Evolutionary conservation across 2,888 invertebrate species (phyloP), one percentile per base, ranked within the genome.

Genomic region (Keiferia lycopersicella): DNA sequence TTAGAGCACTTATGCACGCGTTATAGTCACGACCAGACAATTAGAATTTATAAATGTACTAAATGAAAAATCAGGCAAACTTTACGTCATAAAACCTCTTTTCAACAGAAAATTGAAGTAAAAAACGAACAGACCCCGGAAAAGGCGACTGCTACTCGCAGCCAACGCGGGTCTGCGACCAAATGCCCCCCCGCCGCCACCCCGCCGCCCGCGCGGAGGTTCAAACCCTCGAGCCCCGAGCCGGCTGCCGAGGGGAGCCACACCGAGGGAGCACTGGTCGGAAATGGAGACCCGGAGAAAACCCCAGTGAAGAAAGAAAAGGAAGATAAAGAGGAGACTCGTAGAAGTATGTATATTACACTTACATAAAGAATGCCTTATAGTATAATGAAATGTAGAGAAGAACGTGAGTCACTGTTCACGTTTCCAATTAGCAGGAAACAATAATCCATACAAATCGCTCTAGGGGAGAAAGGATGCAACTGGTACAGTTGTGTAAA

Each of bases 91-190:
- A 18, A 20, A 2, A 50, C 12, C 12, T 22, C 12, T 22, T 51
- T n/a, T 16, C 30, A 57, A 48, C 77, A 93, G 93, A 93, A 93
- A 77, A 84, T 92, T 63, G 92, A 93, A 75, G 82, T 88, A 22
- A 92, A 92, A 74, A 73, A 71, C 4, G 91, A 91, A 30, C 83
- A 83, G 66, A 91, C 91, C 0, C 91, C 91, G 0, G 92, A 92
- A 68, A 88, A 91, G 70, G 78, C 80, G 4, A 80, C 69, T 64
- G 72, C 80, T 0, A 70, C 75, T 72, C 82, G 86, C 10, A 79
- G 85, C 6, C 82, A 34, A 10, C 34, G 34, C 34, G 34, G 90
- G 0, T 83, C 88, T 0, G 73, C 78, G 2, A 84, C 84, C 67
- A 91, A 90, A 67, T 78, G 81, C 34, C 76, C 85, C 1, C 77